A percentile compares a stretch with the other conserved stretches of the same genome.
These are phyloP conservation scores for Nemotelus nigrinus DNA, from an alignment of 2,888 invertebrate species.

Conservation along the genomic window DNA sequence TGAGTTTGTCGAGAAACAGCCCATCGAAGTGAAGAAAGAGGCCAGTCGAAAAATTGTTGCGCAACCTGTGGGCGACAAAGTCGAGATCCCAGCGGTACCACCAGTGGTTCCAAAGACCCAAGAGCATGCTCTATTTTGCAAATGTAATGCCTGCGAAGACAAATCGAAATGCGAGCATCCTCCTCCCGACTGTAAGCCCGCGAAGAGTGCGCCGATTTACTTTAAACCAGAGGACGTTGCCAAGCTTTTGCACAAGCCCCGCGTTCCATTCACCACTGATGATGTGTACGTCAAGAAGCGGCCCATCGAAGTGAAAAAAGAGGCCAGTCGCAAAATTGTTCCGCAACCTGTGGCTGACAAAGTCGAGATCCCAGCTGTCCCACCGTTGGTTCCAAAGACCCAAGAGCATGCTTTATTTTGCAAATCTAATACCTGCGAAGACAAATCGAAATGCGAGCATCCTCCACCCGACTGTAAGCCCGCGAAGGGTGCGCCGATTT, in stretches of 20 bases:
- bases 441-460: background rate
- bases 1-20: too few species aligned
- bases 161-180: background rate
- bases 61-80: too few species aligned
- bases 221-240: background rate
- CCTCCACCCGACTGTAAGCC: background rate
- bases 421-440: background rate
- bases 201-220: background rate
- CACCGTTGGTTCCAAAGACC: background rate
- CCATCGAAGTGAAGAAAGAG: too few species aligned
- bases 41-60: too few species aligned
- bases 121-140: background rate
- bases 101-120: background rate
- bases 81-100: too few species aligned
- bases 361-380: too few species aligned
- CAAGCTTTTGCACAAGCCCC: background rate
- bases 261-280: background rate
- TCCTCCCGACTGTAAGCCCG: background rate
- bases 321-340: background rate
- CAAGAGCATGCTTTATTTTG: background rate
- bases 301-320: background rate
- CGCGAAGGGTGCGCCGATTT: background rate
- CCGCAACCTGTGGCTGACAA: background rate
- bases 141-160: background rate
- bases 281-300: too few species aligned